Conservation (phyloP, 2,888 invertebrate species). For the Uropetala carovei region DNA sequence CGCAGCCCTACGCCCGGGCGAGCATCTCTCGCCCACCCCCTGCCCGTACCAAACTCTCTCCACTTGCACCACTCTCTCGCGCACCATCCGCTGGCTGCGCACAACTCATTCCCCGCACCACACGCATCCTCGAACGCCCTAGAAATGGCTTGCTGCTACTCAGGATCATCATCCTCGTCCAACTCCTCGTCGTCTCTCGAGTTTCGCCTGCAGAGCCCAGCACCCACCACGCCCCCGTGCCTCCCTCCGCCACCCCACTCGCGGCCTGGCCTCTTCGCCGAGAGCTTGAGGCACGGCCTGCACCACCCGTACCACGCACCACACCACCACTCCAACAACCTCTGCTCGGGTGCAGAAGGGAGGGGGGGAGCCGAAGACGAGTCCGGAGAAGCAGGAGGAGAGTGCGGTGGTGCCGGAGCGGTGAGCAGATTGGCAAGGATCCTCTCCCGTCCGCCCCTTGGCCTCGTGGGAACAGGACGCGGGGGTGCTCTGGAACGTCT, state of each 20-base stretch:
- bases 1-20: constrained; percentile 78
- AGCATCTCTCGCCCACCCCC: neutral
- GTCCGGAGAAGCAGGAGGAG: neutral
- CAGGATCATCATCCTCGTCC: constrained; percentile 73
- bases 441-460: constrained; percentile 74
- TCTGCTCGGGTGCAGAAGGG: constrained; percentile 69
- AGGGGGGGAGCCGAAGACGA: neutral
- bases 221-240: neutral
- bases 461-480: constrained; percentile 51
- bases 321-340: constrained; percentile 72
- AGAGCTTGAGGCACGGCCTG: neutral
- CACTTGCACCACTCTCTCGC: neutral
- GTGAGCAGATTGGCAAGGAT: constrained; percentile 76
- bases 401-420: constrained; percentile 71
- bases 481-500: constrained; percentile 67
- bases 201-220: neutral
- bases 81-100: constrained; percentile 71
- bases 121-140: constrained; percentile 71
- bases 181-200: constrained; percentile 73
- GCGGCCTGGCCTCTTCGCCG: neutral
- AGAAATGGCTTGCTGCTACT: constrained; percentile 19
- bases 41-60: constrained; percentile 61
- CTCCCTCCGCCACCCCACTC: constrained; percentile 65
- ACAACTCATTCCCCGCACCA: constrained; percentile 77
- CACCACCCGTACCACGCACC: constrained; percentile 59